Evolutionary conservation across 2,888 invertebrate genomes (phyloP).

Genomic region (Aphidoletes aphidimyza): DNA sequence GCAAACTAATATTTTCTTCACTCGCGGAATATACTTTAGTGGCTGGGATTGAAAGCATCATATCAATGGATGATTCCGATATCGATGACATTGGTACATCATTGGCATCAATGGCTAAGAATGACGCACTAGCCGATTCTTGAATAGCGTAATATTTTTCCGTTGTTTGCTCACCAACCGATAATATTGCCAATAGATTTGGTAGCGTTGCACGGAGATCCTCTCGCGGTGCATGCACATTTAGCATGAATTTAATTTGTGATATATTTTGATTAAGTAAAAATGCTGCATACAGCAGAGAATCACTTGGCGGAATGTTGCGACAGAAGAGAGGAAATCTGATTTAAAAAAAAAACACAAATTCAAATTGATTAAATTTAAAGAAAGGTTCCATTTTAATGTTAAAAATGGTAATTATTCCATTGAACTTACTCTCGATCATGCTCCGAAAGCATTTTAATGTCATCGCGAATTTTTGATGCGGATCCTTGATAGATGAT

Average conservation of each 20-base stretch:
- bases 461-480: conserved; percentile 82
- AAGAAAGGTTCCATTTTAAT: no score
- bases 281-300: conserved; percentile 87
- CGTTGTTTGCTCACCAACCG: background rate
- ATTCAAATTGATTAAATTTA: conserved; percentile 39
- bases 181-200: conserved; percentile 60
- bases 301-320: conserved; percentile 63
- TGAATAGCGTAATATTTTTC: background rate
- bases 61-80: conserved; percentile 64
- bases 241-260: conserved; percentile 72
- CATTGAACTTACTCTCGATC: conserved; percentile 71
- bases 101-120: background rate
- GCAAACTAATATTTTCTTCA: conserved; percentile 34
- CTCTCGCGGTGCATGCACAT: conserved; percentile 57
- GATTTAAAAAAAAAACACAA: conserved; percentile 58
- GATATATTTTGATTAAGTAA: conserved; percentile 94
- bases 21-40: background rate
- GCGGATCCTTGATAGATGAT: conserved; percentile 84
- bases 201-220: conserved; percentile 63
- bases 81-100: conserved; percentile 58
- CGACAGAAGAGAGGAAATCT: conserved; percentile 84
- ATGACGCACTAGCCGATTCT: background rate
- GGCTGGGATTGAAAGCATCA: conserved; percentile 61
- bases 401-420: conserved; percentile 44
- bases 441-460: conserved; percentile 76